A percentile compares a stretch with the other conserved stretches of the same genome.
Conservation (phyloP, 92 coral and sea anemone species). For the Parazoanthus atlanticus region DNA sequence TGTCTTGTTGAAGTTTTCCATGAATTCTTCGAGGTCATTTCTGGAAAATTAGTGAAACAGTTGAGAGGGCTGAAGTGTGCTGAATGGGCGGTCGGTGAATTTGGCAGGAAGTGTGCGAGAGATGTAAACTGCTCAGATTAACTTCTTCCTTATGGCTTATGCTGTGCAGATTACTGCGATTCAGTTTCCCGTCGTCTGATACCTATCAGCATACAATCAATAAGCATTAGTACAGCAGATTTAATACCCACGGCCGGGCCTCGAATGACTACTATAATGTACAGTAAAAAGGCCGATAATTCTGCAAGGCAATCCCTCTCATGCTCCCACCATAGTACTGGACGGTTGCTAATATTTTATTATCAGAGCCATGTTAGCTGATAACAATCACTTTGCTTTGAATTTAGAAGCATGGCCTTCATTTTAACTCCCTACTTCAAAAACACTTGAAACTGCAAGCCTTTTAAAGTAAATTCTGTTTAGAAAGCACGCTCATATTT, state of each 20-base stretch:
- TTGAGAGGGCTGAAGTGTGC: not conserved
- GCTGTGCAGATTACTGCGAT: not conserved
- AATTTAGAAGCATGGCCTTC: not conserved
- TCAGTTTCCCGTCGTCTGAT: slow-evolving; percentile 5
- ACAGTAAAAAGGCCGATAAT: not conserved
- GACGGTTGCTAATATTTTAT: not conserved
- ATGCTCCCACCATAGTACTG: not conserved
- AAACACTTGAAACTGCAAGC: not conserved
- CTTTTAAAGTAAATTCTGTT: slow-evolving; percentile 11
- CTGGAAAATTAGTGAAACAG: not conserved
- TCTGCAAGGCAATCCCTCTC: not conserved
- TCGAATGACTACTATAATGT: not conserved
- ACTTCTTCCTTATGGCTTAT: slow-evolving; percentile 19
- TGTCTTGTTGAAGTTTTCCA: not conserved
- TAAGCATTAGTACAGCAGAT: slow-evolving; percentile 16
- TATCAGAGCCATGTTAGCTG: not conserved
- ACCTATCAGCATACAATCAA: not conserved
- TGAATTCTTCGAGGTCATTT: not conserved
- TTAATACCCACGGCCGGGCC: not conserved
- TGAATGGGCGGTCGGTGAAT: not conserved
- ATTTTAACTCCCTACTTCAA: slow-evolving; percentile 12
- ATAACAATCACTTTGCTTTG: slow-evolving; percentile 3
- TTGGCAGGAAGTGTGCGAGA: slow-evolving; percentile 40
- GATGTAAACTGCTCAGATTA: not conserved
- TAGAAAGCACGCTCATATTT: not conserved